These are phyloP conservation scores for Hassar affinis DNA, from an alignment of 2,113 vertebrate genomes.

Conservation along the genomic window DNA sequence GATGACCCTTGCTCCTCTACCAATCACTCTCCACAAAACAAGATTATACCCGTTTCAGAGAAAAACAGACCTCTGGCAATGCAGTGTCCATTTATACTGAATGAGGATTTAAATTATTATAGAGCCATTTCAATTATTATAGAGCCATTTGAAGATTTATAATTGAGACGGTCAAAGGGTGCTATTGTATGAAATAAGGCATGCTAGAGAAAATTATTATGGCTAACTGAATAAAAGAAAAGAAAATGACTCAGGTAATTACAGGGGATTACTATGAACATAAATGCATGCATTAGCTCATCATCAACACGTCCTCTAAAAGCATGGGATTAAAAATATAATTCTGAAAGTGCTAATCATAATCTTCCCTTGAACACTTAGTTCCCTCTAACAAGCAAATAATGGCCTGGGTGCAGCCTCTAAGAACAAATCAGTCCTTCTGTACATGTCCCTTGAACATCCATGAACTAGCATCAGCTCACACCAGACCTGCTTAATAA, in stretches of 20 bases:
- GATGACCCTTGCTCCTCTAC: slow-evolving; percentile 30
- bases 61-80: slow-evolving; percentile 16
- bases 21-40: slow-evolving; percentile 36
- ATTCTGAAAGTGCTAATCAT: slow-evolving; percentile 20
- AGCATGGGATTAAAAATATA: slow-evolving; percentile 18
- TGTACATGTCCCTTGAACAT: slow-evolving; percentile 13
- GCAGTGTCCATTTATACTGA: slow-evolving; percentile 32
- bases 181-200: not conserved
- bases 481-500: not conserved
- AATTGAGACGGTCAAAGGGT: not conserved
- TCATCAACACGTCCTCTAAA: slow-evolving; percentile 6
- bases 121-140: not conserved
- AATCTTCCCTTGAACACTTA: slow-evolving; percentile 16
- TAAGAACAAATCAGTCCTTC: slow-evolving; percentile 23
- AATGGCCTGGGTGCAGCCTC: not conserved
- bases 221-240: not conserved
- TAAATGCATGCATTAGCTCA: not conserved
- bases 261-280: not conserved
- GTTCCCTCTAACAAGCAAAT: slow-evolving; percentile 26
- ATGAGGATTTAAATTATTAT: slow-evolving; percentile 7
- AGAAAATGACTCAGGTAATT: not conserved
- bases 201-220: not conserved
- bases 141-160: slow-evolving; percentile 9
- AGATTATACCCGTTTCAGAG: slow-evolving; percentile 39
- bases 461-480: not conserved